Evolutionary conservation across 1,140 invertebrate genomes (phyloP).

Genomic region (Pseudomyrmex concolor): DNA sequence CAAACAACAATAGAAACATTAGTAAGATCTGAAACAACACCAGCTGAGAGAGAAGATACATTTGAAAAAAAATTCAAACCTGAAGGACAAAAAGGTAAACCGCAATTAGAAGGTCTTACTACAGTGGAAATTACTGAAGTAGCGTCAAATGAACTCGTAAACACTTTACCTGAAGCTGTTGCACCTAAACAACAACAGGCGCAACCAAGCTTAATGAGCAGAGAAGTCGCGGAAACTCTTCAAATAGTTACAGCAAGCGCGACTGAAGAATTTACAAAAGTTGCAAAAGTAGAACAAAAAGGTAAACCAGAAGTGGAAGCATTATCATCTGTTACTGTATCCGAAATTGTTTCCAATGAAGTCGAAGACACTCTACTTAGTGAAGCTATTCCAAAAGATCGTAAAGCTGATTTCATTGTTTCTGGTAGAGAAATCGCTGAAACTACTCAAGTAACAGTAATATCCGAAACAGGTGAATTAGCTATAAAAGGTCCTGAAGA

Average conservation of each 20-base stretch:
- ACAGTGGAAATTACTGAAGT: conserved; percentile 77
- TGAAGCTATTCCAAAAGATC: conserved; percentile 68
- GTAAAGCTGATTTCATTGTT: conserved; percentile 73
- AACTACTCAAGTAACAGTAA: conserved; percentile 73
- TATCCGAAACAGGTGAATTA: conserved; percentile 60
- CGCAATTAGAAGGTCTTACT: conserved; percentile 73
- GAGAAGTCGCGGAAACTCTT: too few species aligned
- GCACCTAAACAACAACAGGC: conserved; percentile 75
- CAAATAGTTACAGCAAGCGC: too few species aligned
- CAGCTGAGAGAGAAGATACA: conserved; percentile 76
- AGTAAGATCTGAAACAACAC: conserved; percentile 79
- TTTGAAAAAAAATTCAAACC: conserved; percentile 69
- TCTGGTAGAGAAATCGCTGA: conserved; percentile 77
- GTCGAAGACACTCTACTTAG: conserved; percentile 67
- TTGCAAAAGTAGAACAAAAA: conserved; percentile 48
- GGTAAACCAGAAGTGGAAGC: conserved; percentile 73
- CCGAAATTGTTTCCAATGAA: conserved; percentile 75
- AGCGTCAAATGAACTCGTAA: conserved; percentile 78
- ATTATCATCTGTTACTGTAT: conserved; percentile 72
- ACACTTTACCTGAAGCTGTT: conserved; percentile 60
- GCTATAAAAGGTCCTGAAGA: conserved; percentile 60
- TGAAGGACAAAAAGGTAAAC: conserved; percentile 72
- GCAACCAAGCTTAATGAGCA: conserved; percentile 63
- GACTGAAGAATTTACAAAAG: too few species aligned
- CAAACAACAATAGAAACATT: conserved; percentile 83